Base-by-base conservation (phyloP, 64 coral and sea anemone genomes). In the Montipora foliosa region DNA sequence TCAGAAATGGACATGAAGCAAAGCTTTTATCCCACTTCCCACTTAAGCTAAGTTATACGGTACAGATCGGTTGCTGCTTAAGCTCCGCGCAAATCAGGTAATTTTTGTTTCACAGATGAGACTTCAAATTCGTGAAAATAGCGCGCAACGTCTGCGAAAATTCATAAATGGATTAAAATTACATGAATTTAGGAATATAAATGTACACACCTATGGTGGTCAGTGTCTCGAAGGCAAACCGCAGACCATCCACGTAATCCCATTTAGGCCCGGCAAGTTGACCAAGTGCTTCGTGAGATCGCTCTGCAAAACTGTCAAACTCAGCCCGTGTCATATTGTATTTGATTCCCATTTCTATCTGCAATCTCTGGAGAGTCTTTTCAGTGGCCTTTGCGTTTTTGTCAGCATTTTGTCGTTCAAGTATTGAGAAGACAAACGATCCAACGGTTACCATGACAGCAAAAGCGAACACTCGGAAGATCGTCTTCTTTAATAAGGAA, bases 211-310 rank as follows among this genome's bases (percentile, higher is more conserved):
- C 82, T 10, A 86, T 86, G 0, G 82, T 86, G 2, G 82, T 86
- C 19, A 86, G 66, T 8, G 82, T 86, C 49, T 86, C 82, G 10
- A 86, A 86, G 64, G 82, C 17, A 71, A 50, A 86, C 82, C 46
- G 64, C 15, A 86, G 19, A 48, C 82, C 47, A 6, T 86, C 66
- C 17, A 71, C 15, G 67, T 50, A 71, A 21, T 67, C 10, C 82
- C 82, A 86, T 16, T 13, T 8, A 9, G 82, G 82, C 45, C 82
- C 19, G 66, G 9, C 66, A 17, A 83, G 25, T 12, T 14, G 60
- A 14, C 66, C 20, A 0, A 86, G 7, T 13, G 47, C 82, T 10
- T 86, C 66, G 8, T 24, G 8, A 6, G 82, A 69, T 47, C 44
- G 37, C 44, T 48, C 8, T 3, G 47, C 19, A 11, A 86, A 86